These are phyloP conservation scores for Pogonocherus hispidulus DNA, from an alignment of 2,888 invertebrate species.

Conservation along the genomic window DNA sequence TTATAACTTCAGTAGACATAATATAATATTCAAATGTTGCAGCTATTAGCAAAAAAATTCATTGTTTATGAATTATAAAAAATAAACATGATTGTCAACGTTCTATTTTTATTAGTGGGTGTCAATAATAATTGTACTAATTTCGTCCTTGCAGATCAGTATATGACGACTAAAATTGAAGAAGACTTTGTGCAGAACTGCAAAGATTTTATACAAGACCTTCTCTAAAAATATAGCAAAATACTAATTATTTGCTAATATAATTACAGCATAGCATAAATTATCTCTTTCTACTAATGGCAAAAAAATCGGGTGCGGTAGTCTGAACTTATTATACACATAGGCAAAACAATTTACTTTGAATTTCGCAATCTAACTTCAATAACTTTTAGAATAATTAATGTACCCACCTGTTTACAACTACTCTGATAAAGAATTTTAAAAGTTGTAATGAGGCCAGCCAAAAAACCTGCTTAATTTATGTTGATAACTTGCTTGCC, in stretches of 20 bases:
- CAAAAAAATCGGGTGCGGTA: constrained; percentile 27
- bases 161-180: not conserved
- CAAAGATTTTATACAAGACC: not conserved
- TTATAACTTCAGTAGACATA: no score
- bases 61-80: no score
- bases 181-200: not conserved
- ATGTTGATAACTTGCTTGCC: constrained; percentile 31
- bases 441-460: constrained; percentile 34
- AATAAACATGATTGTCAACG: no score
- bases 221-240: not conserved
- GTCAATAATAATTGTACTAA: no score
- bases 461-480: constrained; percentile 39
- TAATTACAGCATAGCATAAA: constrained; percentile 8
- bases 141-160: no score
- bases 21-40: no score
- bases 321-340: constrained; percentile 11
- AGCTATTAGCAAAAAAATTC: no score
- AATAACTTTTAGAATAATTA: constrained; percentile 29
- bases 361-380: constrained; percentile 28
- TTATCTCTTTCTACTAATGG: not conserved
- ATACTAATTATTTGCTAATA: not conserved
- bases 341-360: constrained; percentile 22
- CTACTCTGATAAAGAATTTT: constrained; percentile 24
- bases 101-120: no score
- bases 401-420: constrained; percentile 32